Percentiles rank a stretch among this genome's conserved stretches.
phyloP scores from a whole-genome alignment of 2,797 vertebrate genomes.

The Arctocebus calabarensis region DNA sequence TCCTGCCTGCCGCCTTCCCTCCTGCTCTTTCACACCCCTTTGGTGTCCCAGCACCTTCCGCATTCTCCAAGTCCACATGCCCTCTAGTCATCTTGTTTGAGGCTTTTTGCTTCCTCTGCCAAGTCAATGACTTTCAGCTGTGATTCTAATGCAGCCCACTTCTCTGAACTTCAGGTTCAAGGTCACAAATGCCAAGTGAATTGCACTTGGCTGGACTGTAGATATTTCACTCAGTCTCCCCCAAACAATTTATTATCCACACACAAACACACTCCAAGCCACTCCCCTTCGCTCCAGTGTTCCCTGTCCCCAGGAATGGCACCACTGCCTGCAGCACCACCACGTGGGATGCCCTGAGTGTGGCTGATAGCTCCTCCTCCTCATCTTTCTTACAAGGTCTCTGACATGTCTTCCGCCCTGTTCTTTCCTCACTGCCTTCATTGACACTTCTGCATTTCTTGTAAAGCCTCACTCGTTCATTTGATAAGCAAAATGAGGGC shows the following conservation, averaged over 20 bases:
- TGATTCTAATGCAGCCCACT: not conserved
- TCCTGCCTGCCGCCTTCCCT: slow-evolving; percentile 48
- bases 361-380: not conserved
- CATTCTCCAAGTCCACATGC: slow-evolving; percentile 8
- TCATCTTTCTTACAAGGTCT: not conserved
- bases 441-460: slow-evolving; percentile 48
- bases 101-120: slow-evolving; percentile 27
- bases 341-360: not conserved
- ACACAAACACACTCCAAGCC: not conserved
- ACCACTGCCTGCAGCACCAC: not conserved
- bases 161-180: slow-evolving; percentile 25
- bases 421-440: slow-evolving; percentile 37
- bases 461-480: slow-evolving; percentile 32
- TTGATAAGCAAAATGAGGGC: slow-evolving; percentile 7
- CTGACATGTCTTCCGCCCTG: not conserved
- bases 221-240: not conserved
- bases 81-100: slow-evolving; percentile 29
- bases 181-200: not conserved
- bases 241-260: not conserved
- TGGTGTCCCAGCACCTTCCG: not conserved
- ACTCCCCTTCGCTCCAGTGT: not conserved
- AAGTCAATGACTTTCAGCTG: not conserved
- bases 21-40: slow-evolving; percentile 46
- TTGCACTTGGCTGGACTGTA: not conserved
- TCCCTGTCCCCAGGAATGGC: not conserved